Evolutionary conservation across 2,888 invertebrate species (phyloP).

Genomic region (Conomelus anceps): DNA sequence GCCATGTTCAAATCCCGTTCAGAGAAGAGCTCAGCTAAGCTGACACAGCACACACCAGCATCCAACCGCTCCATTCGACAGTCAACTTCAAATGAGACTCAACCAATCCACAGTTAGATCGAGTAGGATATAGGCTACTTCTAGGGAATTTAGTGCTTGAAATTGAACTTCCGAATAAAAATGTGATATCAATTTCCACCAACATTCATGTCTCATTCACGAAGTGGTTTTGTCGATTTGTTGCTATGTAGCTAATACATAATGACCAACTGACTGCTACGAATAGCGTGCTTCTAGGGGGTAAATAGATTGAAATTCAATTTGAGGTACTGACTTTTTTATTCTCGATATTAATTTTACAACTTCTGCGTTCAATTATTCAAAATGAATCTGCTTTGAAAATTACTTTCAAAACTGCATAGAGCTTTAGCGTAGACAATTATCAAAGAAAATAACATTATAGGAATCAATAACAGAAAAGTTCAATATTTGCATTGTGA

Average conservation of each 20-base stretch:
- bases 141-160: background rate
- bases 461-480: too few relatives aligned
- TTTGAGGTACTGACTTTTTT: background rate
- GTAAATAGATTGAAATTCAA: background rate
- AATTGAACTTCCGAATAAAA: background rate
- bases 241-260: background rate
- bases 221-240: background rate
- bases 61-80: background rate
- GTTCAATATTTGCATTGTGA: too few relatives aligned
- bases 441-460: too few relatives aligned
- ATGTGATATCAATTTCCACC: background rate
- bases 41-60: background rate
- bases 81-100: background rate
- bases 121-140: background rate
- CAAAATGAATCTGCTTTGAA: too few relatives aligned
- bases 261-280: background rate
- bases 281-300: background rate
- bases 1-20: background rate
- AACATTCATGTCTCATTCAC: background rate
- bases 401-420: too few relatives aligned
- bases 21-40: background rate
- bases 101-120: background rate
- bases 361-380: too few relatives aligned
- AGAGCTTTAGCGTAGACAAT: too few relatives aligned
- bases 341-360: too few relatives aligned